Conservation (phyloP, 2,113 vertebrate genomes). For the Actinemys pallida region DNA sequence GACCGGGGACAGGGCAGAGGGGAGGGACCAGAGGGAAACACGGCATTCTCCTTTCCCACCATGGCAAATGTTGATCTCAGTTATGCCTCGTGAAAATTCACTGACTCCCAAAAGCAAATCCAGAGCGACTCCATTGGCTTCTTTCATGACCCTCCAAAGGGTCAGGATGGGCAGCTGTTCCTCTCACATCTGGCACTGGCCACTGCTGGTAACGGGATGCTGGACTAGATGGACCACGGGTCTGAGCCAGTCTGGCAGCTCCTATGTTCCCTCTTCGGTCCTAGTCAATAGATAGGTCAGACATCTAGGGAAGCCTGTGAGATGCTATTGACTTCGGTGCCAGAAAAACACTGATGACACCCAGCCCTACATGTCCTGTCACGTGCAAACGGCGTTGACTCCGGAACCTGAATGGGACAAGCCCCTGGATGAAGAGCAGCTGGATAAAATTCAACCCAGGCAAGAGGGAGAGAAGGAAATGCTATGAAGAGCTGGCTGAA, state of each 20-base stretch:
- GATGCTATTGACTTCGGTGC: neutral
- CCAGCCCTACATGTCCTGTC: neutral
- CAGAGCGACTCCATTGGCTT: neutral
- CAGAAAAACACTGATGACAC: neutral
- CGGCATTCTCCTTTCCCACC: neutral
- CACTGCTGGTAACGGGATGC: no score
- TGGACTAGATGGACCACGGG: no score
- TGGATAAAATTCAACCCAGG: neutral
- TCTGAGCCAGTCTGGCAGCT: no score
- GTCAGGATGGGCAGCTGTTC: neutral
- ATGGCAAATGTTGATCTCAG: neutral
- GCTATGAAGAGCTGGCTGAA: neutral
- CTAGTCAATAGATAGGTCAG: neutral
- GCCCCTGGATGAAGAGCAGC: neutral
- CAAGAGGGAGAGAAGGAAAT: neutral
- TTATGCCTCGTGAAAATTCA: neutral
- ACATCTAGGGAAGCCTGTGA: neutral
- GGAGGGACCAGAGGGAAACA: neutral
- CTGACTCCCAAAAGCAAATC: neutral
- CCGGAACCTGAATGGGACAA: neutral
- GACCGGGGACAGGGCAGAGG: rapidly evolving
- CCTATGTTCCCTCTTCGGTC: neutral
- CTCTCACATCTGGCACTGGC: no score
- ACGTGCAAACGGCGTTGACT: neutral
- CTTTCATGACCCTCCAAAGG: rapidly evolving